These are phyloP conservation scores for Drosophila prostipennis DNA, from an alignment of 2,888 invertebrate genomes.

Conservation along the genomic window DNA sequence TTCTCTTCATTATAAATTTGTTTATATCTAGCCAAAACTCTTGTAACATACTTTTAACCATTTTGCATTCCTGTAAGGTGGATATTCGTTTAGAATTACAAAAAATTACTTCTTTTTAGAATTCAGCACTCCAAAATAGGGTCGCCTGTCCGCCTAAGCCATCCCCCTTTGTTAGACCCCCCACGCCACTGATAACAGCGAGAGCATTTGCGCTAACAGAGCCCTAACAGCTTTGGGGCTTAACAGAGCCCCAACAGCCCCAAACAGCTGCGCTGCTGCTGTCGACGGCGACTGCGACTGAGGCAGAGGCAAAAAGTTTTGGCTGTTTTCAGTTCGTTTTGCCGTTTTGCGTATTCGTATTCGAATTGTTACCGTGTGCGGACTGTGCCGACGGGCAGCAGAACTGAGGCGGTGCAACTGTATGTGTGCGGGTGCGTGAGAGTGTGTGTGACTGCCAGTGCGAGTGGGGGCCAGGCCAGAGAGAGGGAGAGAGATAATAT, in stretches of 20 bases:
- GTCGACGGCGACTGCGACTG: slow-evolving; percentile 3
- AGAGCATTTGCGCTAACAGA: slow-evolving; percentile 6
- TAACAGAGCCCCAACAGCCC: slow-evolving; percentile 49
- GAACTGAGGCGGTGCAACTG: slow-evolving; percentile 47
- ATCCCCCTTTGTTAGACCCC: background rate
- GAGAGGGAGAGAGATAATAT: slow-evolving; percentile 21
- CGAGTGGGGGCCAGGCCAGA: slow-evolving; percentile 11
- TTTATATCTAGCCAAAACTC: no score
- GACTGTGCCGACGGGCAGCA: slow-evolving; percentile 56
- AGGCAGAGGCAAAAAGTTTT: slow-evolving; percentile 40
- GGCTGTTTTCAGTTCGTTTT: slow-evolving; percentile 66
- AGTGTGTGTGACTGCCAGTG: slow-evolving; percentile 11
- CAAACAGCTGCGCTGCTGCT: slow-evolving; percentile 27
- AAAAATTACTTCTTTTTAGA: no score
- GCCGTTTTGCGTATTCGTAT: slow-evolving; percentile 45
- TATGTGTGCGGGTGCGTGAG: slow-evolving; percentile 34
- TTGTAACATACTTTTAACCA: no score
- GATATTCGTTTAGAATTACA: no score
- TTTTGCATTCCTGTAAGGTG: no score
- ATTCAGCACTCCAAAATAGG: no score
- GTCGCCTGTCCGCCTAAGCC: background rate
- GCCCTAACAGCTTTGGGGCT: slow-evolving; percentile 33
- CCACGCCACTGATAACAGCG: slow-evolving; percentile 4
- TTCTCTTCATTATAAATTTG: no score
- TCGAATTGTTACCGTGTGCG: slow-evolving; percentile 68